Base-by-base conservation (phyloP, 2,888 invertebrate genomes). In the Drosophila mayaguana region DNA sequence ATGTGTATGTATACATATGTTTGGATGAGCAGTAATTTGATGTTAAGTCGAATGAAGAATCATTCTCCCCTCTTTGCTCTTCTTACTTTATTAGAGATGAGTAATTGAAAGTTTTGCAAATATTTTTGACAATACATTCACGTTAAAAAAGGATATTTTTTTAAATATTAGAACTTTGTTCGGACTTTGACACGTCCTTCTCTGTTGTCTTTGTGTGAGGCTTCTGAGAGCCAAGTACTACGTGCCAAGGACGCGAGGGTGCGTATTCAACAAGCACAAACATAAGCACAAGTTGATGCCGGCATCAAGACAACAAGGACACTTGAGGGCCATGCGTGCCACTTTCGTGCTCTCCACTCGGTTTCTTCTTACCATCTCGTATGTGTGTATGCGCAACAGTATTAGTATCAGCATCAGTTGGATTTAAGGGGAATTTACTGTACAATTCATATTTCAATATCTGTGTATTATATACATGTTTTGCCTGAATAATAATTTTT, bases 231-330 rank as follows among this genome's bases (percentile, higher is more conserved):
- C 40, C 68, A 68, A 78, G 65, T 40, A 43, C 25, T 53, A 50
- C 57, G 38, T 34, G 55, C 60, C 83, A 83, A 83, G 83, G 83
- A 78, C 88, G 56, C 48, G 34, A 57, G 56, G 54, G 59, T 69
- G 60, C 60, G 56, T 59, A 65, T 75, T 63, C 51, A 51, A 62
- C 46, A 40, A 6, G n/a, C 40, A n/a, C 40, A 40, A 40, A 40
- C 40, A 65, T 51, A 74, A 74, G 65, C 70, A 71, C 66, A 69
- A 80, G 65, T 78, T 65, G 77, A 78, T 80, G 75, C 71, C 81
- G 81, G 70, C 65, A 78, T 63, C 76, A 50, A 50, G 50, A 59
- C 75, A 75, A 63, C 86, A 83, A 83, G 83, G 86, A 80, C 85
- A 84, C 73, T 81, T 61, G 62, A 63, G 54, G 60, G 45, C 46